A percentile compares a stretch with the other conserved stretches of the same genome.
phyloP scores from a whole-genome alignment of 2,797 vertebrate species.

The Salarias fasciatus region DNA sequence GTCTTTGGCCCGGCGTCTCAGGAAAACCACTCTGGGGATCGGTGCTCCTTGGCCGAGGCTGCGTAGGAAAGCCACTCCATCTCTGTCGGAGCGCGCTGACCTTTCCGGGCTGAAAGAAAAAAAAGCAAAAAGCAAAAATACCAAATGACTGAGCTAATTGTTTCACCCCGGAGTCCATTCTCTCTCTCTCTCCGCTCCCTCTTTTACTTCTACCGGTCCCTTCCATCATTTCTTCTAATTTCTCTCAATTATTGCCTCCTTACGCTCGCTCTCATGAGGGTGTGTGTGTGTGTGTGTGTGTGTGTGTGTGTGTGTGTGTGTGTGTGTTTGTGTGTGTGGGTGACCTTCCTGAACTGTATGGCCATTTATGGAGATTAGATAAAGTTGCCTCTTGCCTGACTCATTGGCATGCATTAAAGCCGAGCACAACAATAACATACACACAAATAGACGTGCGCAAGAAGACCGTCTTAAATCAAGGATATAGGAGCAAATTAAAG shows the following conservation, averaged over 20 bases:
- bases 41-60: constrained; percentile 3
- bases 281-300: constrained; percentile 19
- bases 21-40: constrained; percentile 16
- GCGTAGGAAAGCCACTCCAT: constrained; percentile 23
- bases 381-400: constrained; percentile 88
- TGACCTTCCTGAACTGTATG: constrained; percentile 84
- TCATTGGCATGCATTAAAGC: constrained; percentile 94
- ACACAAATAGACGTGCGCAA: constrained; percentile 72
- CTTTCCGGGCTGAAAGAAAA: constrained; percentile 49
- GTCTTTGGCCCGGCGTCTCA: neutral
- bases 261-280: constrained; percentile 28
- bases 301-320: constrained; percentile 40
- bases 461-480: constrained; percentile 88
- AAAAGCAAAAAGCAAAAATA: constrained; percentile 6
- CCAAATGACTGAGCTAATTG: constrained; percentile 66
- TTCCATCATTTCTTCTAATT: constrained; percentile 75
- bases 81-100: constrained; percentile 41
- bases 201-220: constrained; percentile 35
- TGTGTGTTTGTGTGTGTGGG: constrained; percentile 21
- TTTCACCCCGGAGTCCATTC: constrained; percentile 61
- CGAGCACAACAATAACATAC: constrained; percentile 58
- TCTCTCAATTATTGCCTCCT: constrained; percentile 71
- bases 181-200: constrained; percentile 48
- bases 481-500: constrained; percentile 90
- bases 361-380: constrained; percentile 97